These are phyloP conservation scores for Hylaeus volcanicus DNA, from an alignment of 1,140 invertebrate species.

Conservation along the genomic window DNA sequence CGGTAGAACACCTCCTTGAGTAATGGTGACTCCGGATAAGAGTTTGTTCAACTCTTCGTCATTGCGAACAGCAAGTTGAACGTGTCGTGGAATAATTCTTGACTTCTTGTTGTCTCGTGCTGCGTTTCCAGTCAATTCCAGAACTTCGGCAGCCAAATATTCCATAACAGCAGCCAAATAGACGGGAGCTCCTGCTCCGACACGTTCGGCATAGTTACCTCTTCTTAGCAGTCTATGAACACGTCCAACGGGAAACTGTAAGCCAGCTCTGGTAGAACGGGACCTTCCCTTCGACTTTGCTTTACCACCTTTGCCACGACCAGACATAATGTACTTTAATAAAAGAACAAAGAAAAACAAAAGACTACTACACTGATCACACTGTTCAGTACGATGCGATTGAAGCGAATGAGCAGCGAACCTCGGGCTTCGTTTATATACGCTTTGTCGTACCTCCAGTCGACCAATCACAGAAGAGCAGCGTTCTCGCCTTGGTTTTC, in stretches of 20 bases:
- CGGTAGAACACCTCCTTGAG: conserved; percentile 85
- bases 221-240: conserved; percentile 50
- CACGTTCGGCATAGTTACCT: conserved; percentile 67
- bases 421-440: background rate
- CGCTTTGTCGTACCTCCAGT: rapidly evolving
- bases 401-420: rapidly evolving
- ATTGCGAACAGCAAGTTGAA: conserved; percentile 61
- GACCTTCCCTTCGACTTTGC: conserved; percentile 80
- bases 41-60: conserved; percentile 85
- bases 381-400: background rate
- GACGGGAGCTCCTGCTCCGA: conserved; percentile 79
- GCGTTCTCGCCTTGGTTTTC: background rate
- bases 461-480: background rate
- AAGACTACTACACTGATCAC: no score
- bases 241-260: conserved; percentile 55
- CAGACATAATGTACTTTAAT: conserved; percentile 72
- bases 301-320: conserved; percentile 79
- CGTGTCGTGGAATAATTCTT: conserved; percentile 68
- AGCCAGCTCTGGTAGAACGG: conserved; percentile 80
- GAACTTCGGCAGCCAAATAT: conserved; percentile 83
- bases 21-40: conserved; percentile 85
- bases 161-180: conserved; percentile 71
- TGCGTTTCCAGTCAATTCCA: conserved; percentile 68
- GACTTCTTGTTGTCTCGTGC: conserved; percentile 61
- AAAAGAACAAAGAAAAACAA: background rate